A percentile compares a stretch with the other conserved stretches of the same genome.
These are phyloP conservation scores for Halcyon malimbica DNA, from an alignment of 2,113 vertebrate species.

Conservation along the genomic window DNA sequence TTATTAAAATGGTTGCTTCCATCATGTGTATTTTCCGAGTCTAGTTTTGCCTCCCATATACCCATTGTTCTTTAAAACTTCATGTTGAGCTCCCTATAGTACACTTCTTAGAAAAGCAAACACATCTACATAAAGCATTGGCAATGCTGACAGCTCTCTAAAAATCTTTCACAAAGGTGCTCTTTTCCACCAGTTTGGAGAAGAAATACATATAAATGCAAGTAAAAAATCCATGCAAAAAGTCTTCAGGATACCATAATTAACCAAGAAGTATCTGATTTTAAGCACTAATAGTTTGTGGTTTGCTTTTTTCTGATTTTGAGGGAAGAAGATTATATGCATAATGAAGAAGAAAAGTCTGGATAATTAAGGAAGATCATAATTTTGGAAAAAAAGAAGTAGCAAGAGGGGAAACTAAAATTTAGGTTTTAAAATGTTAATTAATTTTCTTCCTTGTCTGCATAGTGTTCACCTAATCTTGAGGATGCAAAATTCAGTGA, in stretches of 20 bases:
- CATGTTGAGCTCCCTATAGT: fast-evolving
- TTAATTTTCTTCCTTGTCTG: neutral
- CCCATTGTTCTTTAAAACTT: neutral
- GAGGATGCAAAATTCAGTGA: neutral
- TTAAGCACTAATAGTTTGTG: neutral
- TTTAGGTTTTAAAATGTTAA: neutral
- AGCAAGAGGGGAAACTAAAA: neutral
- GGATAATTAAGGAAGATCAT: neutral
- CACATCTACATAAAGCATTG: neutral
- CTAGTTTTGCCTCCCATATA: neutral
- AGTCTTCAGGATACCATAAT: neutral
- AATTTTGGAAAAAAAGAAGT: fast-evolving
- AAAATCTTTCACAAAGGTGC: neutral
- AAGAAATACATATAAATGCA: neutral
- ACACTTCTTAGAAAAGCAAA: neutral
- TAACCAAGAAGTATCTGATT: neutral
- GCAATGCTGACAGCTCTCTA: neutral
- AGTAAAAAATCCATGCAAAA: neutral
- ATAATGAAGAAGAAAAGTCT: neutral
- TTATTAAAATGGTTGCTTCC: neutral
- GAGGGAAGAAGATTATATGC: neutral
- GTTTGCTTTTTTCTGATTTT: neutral
- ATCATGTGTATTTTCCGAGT: neutral
- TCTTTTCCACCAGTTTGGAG: neutral
- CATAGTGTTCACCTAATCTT: neutral